These are phyloP conservation scores for Agraylea sexmaculata DNA, from an alignment of 1,140 invertebrate genomes.

Conservation along the genomic window DNA sequence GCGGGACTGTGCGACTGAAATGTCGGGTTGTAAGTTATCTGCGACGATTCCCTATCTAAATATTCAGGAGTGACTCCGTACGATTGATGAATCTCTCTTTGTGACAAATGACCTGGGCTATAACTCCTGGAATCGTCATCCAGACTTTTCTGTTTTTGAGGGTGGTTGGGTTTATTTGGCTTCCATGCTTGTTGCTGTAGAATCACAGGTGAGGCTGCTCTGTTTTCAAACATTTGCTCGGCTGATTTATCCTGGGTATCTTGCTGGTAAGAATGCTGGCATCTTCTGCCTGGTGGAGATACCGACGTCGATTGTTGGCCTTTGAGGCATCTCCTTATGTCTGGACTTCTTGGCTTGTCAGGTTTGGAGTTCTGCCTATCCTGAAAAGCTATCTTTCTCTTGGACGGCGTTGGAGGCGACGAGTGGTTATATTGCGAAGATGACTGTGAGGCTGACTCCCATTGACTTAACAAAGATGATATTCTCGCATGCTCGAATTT, in stretches of 20 bases:
- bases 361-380: conserved; percentile 3
- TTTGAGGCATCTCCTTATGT: conserved; percentile 13
- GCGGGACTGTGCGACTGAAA: conserved; percentile 41
- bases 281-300: conserved; percentile 30
- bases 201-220: conserved; percentile 27
- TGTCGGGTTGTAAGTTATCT: conserved; percentile 40
- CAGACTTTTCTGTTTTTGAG: conserved; percentile 30
- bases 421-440: conserved; percentile 24
- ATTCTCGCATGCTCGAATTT: conserved; percentile 45
- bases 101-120: conserved; percentile 19
- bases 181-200: conserved; percentile 28
- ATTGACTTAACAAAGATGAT: conserved; percentile 45
- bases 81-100: conserved; percentile 27
- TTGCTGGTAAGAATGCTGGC: conserved; percentile 24
- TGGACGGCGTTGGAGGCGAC: conserved; percentile 11
- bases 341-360: conserved; percentile 10
- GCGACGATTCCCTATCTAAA: conserved; percentile 30
- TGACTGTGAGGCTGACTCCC: conserved; percentile 47
- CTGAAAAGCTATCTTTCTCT: conserved; percentile 8
- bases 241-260: conserved; percentile 24
- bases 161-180: conserved; percentile 35
- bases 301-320: conserved; percentile 28
- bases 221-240: conserved; percentile 28
- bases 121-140: conserved; percentile 27
- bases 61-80: conserved; percentile 19